phyloP scores from a whole-genome alignment of 2,888 invertebrate genomes.

The Dicranocentrus wangi region DNA sequence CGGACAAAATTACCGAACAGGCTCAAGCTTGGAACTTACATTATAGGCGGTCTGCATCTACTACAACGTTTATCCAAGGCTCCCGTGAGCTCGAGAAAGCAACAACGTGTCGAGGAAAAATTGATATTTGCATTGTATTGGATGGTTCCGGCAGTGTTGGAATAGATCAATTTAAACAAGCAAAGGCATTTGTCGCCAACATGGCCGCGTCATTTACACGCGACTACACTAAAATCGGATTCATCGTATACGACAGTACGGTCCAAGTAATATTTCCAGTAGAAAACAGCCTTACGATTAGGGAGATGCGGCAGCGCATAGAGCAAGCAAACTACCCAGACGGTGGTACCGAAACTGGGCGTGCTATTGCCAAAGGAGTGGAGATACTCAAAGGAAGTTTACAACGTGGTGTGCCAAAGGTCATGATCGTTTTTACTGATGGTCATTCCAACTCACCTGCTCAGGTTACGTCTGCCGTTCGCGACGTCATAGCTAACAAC shows the following conservation, averaged over 20 bases:
- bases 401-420: conserved; percentile 34
- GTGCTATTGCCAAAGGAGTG: conserved; percentile 19
- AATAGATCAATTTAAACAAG: conserved; percentile 21
- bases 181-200: conserved; percentile 49
- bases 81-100: conserved; percentile 11
- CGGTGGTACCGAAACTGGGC: conserved; percentile 48
- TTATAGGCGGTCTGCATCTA: conserved; percentile 44
- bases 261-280: conserved; percentile 33
- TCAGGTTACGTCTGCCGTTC: neutral
- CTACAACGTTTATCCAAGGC: neutral
- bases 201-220: conserved; percentile 52
- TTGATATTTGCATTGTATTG: conserved; percentile 63
- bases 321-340: conserved; percentile 19
- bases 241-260: conserved; percentile 42
- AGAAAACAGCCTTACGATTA: conserved; percentile 1
- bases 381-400: neutral
- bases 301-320: conserved; percentile 12
- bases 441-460: neutral
- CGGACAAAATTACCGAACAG: conserved; percentile 50
- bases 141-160: conserved; percentile 66
- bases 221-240: conserved; percentile 44
- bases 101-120: conserved; percentile 57
- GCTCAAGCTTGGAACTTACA: conserved; percentile 44
- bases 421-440: conserved; percentile 59
- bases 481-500: neutral